Conservation (phyloP, 1,140 invertebrate species). For the Ptiloglossa arizonensis region DNA sequence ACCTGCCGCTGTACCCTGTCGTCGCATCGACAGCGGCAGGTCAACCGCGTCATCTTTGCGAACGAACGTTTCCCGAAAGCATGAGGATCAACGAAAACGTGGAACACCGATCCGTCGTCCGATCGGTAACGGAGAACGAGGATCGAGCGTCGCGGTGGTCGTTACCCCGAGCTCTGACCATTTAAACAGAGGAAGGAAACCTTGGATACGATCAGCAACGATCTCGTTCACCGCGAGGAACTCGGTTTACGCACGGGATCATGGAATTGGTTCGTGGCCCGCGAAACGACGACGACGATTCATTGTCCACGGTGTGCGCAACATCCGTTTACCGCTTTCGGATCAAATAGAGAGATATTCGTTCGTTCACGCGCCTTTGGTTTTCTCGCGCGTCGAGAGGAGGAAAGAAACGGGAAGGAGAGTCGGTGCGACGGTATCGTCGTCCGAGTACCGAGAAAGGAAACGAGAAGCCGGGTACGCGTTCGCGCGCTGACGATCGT, state of each 20-base stretch:
- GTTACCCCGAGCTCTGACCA: neutral
- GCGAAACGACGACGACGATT: neutral
- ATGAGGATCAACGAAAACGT: neutral
- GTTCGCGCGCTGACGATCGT: neutral
- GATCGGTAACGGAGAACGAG: neutral
- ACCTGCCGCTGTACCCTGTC: slow-evolving; percentile 32
- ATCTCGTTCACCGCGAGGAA: too few species aligned
- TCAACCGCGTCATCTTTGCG: slow-evolving; percentile 17
- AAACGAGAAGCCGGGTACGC: too few species aligned
- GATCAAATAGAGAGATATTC: slow-evolving; percentile 1
- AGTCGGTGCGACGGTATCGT: neutral
- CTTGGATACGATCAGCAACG: neutral
- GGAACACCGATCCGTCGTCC: neutral
- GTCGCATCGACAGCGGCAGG: slow-evolving; percentile 47
- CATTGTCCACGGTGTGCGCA: neutral
- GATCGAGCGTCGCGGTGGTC: neutral
- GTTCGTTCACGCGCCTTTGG: neutral
- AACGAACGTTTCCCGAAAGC: neutral
- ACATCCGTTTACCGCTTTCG: neutral
- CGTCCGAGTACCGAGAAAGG: neutral
- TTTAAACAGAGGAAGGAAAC: neutral
- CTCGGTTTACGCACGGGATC: neutral
- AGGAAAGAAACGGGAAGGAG: neutral
- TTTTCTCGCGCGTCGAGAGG: neutral
- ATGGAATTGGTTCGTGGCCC: neutral